These are phyloP conservation scores for Calvadosia cruxmelitensis DNA, from an alignment of 30 jellyfish, hydroid and myxozoan genomes.

Conservation along the genomic window DNA sequence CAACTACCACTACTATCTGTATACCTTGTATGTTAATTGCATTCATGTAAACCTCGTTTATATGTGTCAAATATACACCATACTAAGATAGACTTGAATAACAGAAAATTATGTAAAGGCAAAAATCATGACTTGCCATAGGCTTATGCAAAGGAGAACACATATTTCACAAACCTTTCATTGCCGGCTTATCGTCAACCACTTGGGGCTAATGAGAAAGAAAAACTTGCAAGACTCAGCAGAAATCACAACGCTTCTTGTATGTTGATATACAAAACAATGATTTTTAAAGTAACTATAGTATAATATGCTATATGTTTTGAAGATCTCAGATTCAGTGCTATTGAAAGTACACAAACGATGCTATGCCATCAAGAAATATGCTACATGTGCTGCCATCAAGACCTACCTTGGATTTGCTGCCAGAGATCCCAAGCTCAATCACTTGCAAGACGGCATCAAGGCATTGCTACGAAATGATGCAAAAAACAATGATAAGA, in stretches of 20 bases:
- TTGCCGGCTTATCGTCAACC: not conserved
- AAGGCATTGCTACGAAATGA: constrained; percentile 59
- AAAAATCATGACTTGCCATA: too few relatives aligned
- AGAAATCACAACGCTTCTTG: too few relatives aligned
- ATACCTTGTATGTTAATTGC: not conserved
- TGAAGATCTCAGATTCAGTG: too few relatives aligned
- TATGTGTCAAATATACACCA: not conserved
- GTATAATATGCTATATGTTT: too few relatives aligned
- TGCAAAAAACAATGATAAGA: too few relatives aligned
- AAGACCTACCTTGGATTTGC: constrained; percentile 57
- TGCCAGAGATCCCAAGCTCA: constrained; percentile 92
- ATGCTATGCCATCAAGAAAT: not conserved
- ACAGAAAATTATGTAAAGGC: too few relatives aligned
- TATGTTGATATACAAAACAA: too few relatives aligned
- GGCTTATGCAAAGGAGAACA: too few relatives aligned
- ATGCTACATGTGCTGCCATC: not conserved
- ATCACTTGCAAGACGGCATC: constrained; percentile 83
- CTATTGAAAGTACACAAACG: not conserved
- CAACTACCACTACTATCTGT: too few relatives aligned
- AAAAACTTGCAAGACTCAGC: too few relatives aligned
- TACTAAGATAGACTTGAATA: not conserved
- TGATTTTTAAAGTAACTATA: too few relatives aligned
- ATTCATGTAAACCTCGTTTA: not conserved
- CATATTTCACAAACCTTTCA: too few relatives aligned
- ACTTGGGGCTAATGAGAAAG: not conserved